Evolutionary conservation across 2,888 invertebrate species (phyloP), one percentile per base, ranked within the genome.

Genomic region (Bruchidius siliquastri): DNA sequence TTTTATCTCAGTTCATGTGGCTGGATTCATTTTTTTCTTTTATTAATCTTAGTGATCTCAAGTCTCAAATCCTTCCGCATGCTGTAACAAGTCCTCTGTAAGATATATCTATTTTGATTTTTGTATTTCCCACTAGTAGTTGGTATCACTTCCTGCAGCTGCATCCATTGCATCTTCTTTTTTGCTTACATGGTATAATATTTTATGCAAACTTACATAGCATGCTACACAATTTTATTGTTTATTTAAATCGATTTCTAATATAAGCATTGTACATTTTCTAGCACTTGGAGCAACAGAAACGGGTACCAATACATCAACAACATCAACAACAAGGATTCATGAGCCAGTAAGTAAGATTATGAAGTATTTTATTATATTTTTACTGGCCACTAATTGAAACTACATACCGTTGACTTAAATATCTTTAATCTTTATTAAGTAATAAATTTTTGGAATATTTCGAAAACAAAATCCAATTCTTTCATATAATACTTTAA

Each of bases 231-330:
- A 49, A 4, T 13, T 49, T 13, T 8, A 13, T 49, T 49, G 1
- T 49, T 13, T 13, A 49, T 49, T 8, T 8, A 13, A 1, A 49
- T 4, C 13, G 49, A 1, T 4, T 49, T 13, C 13, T 49, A 49
- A 49, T 18, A 18, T 13, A 49, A 49, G 13, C 18, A 13, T 13
- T 49, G 18, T 49, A 13, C 8, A 26, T 81, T 83, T 88, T 89
- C 68, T 86, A 92, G 92, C 91, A 91, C 81, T 88, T 93, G 86
- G 93, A 94, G 86, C 89, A 93, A 88, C 88, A 92, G 88, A 87
- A 92, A 89, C 84, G 86, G 30, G 89, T 92, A 21, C 89, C 92
- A 72, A 88, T 77, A 0, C 78, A 79, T 20, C 90, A 90, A 2
- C 94, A 77, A 0, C 79, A n/a, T n/a, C n/a, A 79, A n/a, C 90